Percentiles rank a stretch among this genome's conserved stretches.
Conservation (phyloP, 2,113 vertebrate genomes). For the Oophaga pumilio region DNA sequence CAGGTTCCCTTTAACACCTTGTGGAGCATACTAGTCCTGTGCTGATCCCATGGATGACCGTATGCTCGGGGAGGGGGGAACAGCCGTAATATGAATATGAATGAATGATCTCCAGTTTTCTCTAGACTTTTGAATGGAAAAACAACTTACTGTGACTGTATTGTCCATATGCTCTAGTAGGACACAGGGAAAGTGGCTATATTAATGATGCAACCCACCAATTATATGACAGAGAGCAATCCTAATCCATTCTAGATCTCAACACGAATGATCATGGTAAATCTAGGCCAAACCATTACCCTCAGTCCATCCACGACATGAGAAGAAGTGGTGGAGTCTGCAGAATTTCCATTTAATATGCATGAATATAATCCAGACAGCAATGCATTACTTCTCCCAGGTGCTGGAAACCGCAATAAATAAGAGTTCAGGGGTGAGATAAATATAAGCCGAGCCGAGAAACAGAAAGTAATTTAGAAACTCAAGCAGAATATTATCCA, state of each 20-base stretch:
- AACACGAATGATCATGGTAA: neutral
- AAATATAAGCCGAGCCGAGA: slow-evolving; percentile 66
- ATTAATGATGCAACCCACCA: neutral
- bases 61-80: no score
- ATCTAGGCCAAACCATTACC: neutral
- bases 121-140: no score
- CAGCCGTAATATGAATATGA: no score
- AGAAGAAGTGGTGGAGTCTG: neutral
- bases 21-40: no score
- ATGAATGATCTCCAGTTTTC: no score
- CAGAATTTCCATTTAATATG: slow-evolving; percentile 68
- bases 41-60: no score
- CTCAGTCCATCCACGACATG: neutral
- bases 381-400: slow-evolving; percentile 71
- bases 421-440: slow-evolving; percentile 73
- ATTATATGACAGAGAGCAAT: neutral
- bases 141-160: no score
- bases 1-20: no score
- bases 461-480: slow-evolving; percentile 74
- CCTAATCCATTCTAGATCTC: neutral
- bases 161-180: no score
- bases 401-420: slow-evolving; percentile 72
- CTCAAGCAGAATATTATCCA: slow-evolving; percentile 69
- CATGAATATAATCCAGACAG: slow-evolving; percentile 74
- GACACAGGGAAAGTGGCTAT: neutral